phyloP scores from a whole-genome alignment of 1,140 invertebrate genomes.

The Zaprionus africanus region DNA sequence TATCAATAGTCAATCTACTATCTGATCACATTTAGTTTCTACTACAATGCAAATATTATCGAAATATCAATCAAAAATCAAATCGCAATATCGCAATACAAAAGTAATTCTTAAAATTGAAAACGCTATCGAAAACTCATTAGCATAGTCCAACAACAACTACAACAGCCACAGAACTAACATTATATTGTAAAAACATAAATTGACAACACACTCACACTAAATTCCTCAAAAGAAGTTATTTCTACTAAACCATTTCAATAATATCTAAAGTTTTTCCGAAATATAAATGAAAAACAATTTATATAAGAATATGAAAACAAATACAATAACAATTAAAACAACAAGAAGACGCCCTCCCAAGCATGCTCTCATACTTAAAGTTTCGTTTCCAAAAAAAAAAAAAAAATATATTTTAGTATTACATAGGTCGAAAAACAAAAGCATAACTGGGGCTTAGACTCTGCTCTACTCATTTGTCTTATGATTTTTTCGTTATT shows the following conservation, averaged over 20 bases:
- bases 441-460: constrained; percentile 60
- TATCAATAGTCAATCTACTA: constrained; percentile 43
- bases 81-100: constrained; percentile 17
- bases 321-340: constrained; percentile 29
- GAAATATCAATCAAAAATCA: constrained; percentile 4
- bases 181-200: constrained; percentile 46
- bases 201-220: constrained; percentile 19
- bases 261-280: constrained; percentile 29
- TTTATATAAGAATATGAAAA: constrained; percentile 30
- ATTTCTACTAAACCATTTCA: constrained; percentile 29
- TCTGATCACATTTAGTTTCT: constrained; percentile 74
- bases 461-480: constrained; percentile 58
- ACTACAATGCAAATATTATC: constrained; percentile 42
- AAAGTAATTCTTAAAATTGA: constrained; percentile 51
- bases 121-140: constrained; percentile 69
- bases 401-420: constrained; percentile 40
- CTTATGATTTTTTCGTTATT: constrained; percentile 25
- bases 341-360: constrained; percentile 72
- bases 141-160: constrained; percentile 63
- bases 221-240: constrained; percentile 7
- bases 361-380: constrained; percentile 83
- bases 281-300: constrained; percentile 38
- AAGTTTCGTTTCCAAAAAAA: constrained; percentile 68
- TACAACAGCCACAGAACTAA: constrained; percentile 14
- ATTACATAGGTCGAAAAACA: constrained; percentile 43